These are phyloP conservation scores for Epinotia demarniana DNA, from an alignment of 2,888 invertebrate genomes.

Conservation along the genomic window DNA sequence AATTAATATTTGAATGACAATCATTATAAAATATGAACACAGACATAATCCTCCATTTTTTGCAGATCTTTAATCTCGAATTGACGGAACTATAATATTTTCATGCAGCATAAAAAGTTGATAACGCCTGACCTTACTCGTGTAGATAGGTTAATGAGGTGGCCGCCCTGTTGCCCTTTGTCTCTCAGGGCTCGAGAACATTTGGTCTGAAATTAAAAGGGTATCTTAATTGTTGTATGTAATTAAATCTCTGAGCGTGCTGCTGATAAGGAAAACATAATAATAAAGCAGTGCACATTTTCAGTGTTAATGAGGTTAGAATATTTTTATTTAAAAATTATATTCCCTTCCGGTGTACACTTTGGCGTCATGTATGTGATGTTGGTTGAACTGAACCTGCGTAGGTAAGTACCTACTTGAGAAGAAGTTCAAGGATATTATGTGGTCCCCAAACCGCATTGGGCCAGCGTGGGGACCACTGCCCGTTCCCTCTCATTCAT, in stretches of 20 bases:
- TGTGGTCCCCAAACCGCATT: too few species aligned
- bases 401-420: too few species aligned
- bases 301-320: conserved; percentile 14
- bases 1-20: too few species aligned
- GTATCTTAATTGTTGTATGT: conserved; percentile 41
- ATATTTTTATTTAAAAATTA: background rate
- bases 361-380: too few species aligned
- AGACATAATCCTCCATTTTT: too few species aligned
- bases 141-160: conserved; percentile 36
- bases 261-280: conserved; percentile 14
- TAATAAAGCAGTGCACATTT: background rate
- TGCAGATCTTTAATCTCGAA: too few species aligned
- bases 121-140: conserved; percentile 33
- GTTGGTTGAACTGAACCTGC: too few species aligned
- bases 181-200: conserved; percentile 33
- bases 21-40: too few species aligned
- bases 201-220: conserved; percentile 35
- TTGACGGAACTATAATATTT: conserved; percentile 6
- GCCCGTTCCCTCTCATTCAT: too few species aligned
- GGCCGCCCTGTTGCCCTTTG: conserved; percentile 19
- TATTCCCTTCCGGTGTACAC: background rate
- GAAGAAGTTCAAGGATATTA: too few species aligned
- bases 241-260: conserved; percentile 25
- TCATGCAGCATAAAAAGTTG: conserved; percentile 21
- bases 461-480: too few species aligned